A percentile compares a stretch with the other conserved stretches of the same genome.
Conservation (phyloP, 2,113 vertebrate species). For the cat (Felis catus) region DNA sequence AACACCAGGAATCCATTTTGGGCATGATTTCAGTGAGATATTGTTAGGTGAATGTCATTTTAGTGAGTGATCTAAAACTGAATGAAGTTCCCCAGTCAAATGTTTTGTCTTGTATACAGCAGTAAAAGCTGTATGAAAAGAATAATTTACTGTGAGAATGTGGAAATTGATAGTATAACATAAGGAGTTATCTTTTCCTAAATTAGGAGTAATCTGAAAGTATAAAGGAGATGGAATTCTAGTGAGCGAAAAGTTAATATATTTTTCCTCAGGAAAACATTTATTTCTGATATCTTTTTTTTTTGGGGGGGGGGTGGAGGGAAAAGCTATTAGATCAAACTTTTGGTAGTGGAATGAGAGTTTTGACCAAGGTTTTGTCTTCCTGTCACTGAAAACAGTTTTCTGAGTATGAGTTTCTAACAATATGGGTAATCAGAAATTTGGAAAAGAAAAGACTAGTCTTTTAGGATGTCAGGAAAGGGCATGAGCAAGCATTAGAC, state of each 20-base stretch:
- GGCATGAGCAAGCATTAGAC: slow-evolving; percentile 63
- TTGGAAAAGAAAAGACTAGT: slow-evolving; percentile 67
- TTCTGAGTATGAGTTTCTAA: slow-evolving; percentile 64
- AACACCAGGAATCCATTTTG: not conserved
- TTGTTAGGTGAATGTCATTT: slow-evolving; percentile 26
- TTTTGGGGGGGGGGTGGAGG: not conserved
- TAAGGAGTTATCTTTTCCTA: not conserved
- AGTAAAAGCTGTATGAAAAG: not conserved
- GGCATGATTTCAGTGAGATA: slow-evolving; percentile 4
- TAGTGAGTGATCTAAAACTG: not conserved
- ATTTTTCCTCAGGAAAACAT: not conserved
- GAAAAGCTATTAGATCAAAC: not conserved
- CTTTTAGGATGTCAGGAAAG: slow-evolving; percentile 67
- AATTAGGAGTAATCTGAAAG: slow-evolving; percentile 1
- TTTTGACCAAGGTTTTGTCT: slow-evolving; percentile 66
- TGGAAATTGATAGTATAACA: slow-evolving; percentile 3
- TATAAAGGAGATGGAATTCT: not conserved
- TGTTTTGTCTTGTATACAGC: not conserved
- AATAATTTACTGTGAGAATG: slow-evolving; percentile 30
- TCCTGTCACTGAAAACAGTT: slow-evolving; percentile 51
- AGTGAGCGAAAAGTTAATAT: not conserved
- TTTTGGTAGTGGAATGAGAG: slow-evolving; percentile 40
- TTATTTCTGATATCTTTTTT: not conserved
- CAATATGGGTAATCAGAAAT: slow-evolving; percentile 63
- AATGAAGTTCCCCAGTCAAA: not conserved